phyloP scores from a whole-genome alignment of 1,140 invertebrate species.

The Copidosoma floridanum region DNA sequence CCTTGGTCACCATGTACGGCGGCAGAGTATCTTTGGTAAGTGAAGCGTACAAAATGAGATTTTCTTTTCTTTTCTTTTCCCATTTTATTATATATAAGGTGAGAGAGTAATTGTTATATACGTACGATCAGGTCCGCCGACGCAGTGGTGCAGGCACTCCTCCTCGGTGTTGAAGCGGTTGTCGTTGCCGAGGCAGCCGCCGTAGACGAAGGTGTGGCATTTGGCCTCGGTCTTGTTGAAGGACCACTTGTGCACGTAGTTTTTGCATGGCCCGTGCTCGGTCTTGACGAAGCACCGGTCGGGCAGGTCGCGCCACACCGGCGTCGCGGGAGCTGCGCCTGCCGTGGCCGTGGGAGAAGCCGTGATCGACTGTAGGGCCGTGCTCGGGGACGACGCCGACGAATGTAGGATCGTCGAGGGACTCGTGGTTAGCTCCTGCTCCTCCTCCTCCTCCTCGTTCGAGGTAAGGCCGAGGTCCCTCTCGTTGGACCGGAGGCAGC shows the following conservation, averaged over 20 bases:
- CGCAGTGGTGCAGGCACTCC: slow-evolving; percentile 68
- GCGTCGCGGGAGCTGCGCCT: slow-evolving; percentile 18
- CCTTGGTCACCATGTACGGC: slow-evolving; percentile 53
- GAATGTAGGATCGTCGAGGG: no score
- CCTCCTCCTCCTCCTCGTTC: no score
- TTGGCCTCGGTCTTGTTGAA: slow-evolving; percentile 66
- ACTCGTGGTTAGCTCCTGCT: no score
- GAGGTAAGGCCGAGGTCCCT: no score
- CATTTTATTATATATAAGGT: no score
- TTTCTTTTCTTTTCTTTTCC: no score
- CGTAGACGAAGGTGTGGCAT: slow-evolving; percentile 74
- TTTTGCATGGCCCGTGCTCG: slow-evolving; percentile 67
- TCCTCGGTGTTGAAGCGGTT: slow-evolving; percentile 75
- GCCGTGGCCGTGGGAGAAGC: not conserved
- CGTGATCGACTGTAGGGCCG: not conserved
- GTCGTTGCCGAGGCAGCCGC: slow-evolving; percentile 75
- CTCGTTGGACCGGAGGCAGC: no score
- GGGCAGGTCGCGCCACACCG: slow-evolving; percentile 37
- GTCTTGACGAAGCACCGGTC: slow-evolving; percentile 50
- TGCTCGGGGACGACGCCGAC: no score
- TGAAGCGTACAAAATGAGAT: no score
- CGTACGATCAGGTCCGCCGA: slow-evolving; percentile 59
- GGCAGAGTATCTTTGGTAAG: slow-evolving; percentile 53
- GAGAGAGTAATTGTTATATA: not conserved
- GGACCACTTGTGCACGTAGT: slow-evolving; percentile 69